These are phyloP conservation scores for Oophaga sylvatica DNA, from an alignment of 2,797 vertebrate genomes.

Conservation along the genomic window DNA sequence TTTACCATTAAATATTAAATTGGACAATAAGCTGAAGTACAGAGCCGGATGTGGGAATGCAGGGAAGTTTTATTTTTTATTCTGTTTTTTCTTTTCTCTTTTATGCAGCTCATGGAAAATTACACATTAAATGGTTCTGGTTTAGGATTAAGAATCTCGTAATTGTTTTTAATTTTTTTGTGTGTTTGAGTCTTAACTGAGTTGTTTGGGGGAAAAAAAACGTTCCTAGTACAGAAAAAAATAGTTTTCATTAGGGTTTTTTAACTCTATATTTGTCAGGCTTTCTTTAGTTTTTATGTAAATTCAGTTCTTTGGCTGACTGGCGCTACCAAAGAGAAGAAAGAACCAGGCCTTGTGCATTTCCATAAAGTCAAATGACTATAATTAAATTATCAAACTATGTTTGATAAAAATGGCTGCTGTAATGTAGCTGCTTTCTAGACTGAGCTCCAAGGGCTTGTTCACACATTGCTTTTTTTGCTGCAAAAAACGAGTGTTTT, in stretches of 20 bases:
- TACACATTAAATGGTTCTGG: too few relatives aligned
- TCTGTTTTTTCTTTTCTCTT: neutral
- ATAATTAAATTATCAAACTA: neutral
- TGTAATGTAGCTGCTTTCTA: neutral
- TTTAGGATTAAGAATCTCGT: neutral
- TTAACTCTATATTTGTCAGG: too few relatives aligned
- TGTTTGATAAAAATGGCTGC: neutral
- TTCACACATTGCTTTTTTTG: too few relatives aligned
- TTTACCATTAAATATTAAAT: slow-evolving; percentile 28
- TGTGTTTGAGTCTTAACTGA: too few relatives aligned
- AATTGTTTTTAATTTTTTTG: neutral
- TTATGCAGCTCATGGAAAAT: too few relatives aligned
- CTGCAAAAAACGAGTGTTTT: too few relatives aligned
- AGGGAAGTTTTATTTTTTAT: neutral
- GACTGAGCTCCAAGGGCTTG: neutral
- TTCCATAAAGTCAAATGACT: neutral
- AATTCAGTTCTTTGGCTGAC: too few relatives aligned
- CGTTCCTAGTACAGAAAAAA: too few relatives aligned
- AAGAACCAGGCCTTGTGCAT: neutral
- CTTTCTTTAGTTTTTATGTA: too few relatives aligned
- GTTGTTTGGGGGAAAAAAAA: too few relatives aligned
- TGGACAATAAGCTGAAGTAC: slow-evolving; percentile 7
- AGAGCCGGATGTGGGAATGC: neutral
- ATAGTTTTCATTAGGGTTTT: too few relatives aligned
- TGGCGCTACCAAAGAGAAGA: too few relatives aligned